These are phyloP conservation scores for Syncerus caffer DNA, from an alignment of 2,797 vertebrate genomes.

Conservation along the genomic window DNA sequence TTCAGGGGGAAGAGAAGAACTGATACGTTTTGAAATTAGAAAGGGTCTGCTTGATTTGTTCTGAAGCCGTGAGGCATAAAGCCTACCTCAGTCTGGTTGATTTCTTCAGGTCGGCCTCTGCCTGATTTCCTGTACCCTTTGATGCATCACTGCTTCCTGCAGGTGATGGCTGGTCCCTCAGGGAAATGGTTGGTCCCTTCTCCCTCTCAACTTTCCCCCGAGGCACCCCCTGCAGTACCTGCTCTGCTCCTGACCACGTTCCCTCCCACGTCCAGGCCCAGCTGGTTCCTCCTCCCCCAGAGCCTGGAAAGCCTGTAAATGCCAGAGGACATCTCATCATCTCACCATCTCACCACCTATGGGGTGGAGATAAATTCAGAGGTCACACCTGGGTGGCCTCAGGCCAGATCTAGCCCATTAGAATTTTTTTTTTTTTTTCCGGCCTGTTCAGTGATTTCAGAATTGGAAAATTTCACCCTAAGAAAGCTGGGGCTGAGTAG, in stretches of 20 bases:
- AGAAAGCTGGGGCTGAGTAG: neutral
- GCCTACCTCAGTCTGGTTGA: conserved; percentile 17
- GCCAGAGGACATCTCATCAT: neutral
- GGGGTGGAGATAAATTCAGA: neutral
- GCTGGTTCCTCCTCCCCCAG: neutral
- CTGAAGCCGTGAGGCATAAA: conserved; percentile 19
- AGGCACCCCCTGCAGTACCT: neutral
- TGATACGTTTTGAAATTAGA: neutral
- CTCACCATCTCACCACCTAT: neutral
- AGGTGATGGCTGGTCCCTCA: conserved; percentile 59
- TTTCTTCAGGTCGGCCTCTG: conserved; percentile 29
- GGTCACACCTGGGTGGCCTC: conserved; percentile 25
- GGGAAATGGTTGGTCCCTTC: conserved; percentile 64
- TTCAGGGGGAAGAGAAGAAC: neutral
- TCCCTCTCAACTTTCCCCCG: conserved; percentile 57
- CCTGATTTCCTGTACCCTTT: conserved; percentile 62
- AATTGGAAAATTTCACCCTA: conserved; percentile 16
- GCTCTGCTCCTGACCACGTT: neutral
- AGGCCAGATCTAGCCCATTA: neutral
- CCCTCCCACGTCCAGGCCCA: neutral
- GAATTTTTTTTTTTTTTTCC: neutral
- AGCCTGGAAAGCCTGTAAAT: neutral
- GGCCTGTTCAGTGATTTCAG: conserved; percentile 19
- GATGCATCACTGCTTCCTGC: conserved; percentile 43
- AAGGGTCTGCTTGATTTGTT: conserved; percentile 15